These are phyloP conservation scores for Boloria selene DNA, from an alignment of 2,888 invertebrate genomes.

Conservation along the genomic window DNA sequence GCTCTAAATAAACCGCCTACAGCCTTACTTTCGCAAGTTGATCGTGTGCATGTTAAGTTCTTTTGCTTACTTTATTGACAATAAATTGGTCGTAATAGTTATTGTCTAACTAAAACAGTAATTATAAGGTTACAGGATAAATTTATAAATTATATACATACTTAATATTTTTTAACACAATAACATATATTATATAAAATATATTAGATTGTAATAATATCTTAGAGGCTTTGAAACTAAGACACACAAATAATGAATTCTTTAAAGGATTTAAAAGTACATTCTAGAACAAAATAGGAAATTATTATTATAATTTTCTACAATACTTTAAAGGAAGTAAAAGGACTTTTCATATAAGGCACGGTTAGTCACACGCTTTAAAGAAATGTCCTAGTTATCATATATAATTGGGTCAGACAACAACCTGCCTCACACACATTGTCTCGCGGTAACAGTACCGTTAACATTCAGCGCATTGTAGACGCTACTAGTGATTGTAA, in stretches of 20 bases:
- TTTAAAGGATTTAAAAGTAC: too few relatives aligned
- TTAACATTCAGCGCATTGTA: slow-evolving; percentile 76
- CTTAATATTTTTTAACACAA: too few relatives aligned
- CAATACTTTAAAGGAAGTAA: neutral
- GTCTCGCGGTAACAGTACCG: slow-evolving; percentile 71
- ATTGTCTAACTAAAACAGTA: too few relatives aligned
- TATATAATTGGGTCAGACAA: slow-evolving; percentile 78
- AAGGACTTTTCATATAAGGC: slow-evolving; percentile 6
- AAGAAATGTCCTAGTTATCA: slow-evolving; percentile 69
- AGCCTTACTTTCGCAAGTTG: too few relatives aligned
- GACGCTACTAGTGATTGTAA: slow-evolving; percentile 53
- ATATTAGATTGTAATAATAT: too few relatives aligned
- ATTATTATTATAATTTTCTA: slow-evolving; percentile 1
- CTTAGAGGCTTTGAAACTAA: too few relatives aligned
- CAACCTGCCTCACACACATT: slow-evolving; percentile 80
- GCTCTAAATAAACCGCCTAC: slow-evolving; percentile 29
- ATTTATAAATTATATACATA: too few relatives aligned
- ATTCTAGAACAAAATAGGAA: neutral
- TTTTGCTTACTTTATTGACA: neutral
- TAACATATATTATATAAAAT: too few relatives aligned
- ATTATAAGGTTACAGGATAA: too few relatives aligned
- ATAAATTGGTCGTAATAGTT: too few relatives aligned
- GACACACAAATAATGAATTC: too few relatives aligned
- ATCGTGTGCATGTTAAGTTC: too few relatives aligned
- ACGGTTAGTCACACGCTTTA: slow-evolving; percentile 57